These are phyloP conservation scores for Pocillopora grandis DNA, from an alignment of 92 coral and sea anemone species.

Conservation along the genomic window DNA sequence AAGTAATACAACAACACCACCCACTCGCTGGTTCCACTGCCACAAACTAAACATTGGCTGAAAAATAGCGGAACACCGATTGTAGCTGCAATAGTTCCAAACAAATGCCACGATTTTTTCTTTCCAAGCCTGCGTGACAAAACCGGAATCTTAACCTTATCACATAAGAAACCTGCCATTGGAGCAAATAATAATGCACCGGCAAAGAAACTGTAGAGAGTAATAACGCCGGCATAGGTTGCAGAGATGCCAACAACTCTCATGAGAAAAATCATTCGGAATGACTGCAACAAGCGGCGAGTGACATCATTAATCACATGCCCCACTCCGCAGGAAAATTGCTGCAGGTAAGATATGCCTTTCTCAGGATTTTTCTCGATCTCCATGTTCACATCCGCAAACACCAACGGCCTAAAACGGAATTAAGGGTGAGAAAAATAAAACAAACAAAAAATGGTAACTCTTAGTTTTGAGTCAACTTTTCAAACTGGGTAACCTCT, in stretches of 20 bases:
- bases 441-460: too few relatives aligned
- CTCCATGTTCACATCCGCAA: too few relatives aligned
- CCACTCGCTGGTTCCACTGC: slow-evolving; percentile 19
- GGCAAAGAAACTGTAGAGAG: not conserved
- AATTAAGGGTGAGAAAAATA: too few relatives aligned
- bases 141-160: slow-evolving; percentile 21
- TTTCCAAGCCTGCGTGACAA: slow-evolving; percentile 28
- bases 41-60: slow-evolving; percentile 20
- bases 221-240: slow-evolving; percentile 14
- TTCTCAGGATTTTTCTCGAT: too few relatives aligned
- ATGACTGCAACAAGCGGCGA: not conserved
- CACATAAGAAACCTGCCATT: slow-evolving; percentile 8
- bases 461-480: too few relatives aligned
- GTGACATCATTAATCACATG: slow-evolving; percentile 10
- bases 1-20: slow-evolving; percentile 8
- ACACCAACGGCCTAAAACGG: too few relatives aligned
- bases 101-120: slow-evolving; percentile 34
- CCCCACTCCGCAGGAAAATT: slow-evolving; percentile 30
- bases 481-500: too few relatives aligned
- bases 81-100: not conserved
- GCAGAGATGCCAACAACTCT: not conserved
- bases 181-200: not conserved
- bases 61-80: slow-evolving; percentile 5
- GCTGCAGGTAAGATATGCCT: not conserved
- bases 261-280: slow-evolving; percentile 22